Percentiles rank a stretch among this genome's conserved stretches.
Conservation (phyloP, 2,797 vertebrate species). For the Crocidura indochinensis region DNA sequence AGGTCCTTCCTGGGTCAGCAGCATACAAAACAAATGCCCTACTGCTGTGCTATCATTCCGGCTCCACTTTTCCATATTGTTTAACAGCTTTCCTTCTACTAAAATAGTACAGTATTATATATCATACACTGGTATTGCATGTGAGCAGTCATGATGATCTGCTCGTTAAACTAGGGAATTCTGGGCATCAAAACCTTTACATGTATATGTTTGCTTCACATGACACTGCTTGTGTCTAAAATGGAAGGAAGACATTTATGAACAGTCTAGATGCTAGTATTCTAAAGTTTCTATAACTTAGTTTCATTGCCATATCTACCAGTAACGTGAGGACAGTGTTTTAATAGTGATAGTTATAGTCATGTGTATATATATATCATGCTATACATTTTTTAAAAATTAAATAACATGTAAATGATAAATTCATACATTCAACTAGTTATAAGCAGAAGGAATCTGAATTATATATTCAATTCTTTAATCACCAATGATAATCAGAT, state of each 20-base stretch:
- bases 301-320: constrained; percentile 58
- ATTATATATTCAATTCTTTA: constrained; percentile 60
- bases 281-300: constrained; percentile 69
- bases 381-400: constrained; percentile 13
- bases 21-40: no score
- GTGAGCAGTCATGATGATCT: not conserved
- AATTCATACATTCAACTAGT: constrained; percentile 27
- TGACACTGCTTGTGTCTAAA: constrained; percentile 18
- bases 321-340: constrained; percentile 31
- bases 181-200: constrained; percentile 45
- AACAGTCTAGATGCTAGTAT: constrained; percentile 38
- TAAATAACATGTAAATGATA: constrained; percentile 39
- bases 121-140: constrained; percentile 18
- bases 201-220: constrained; percentile 44
- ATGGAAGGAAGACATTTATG: constrained; percentile 22
- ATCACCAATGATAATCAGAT: constrained; percentile 64
- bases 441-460: constrained; percentile 63
- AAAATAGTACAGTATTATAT: constrained; percentile 45
- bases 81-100: constrained; percentile 49
- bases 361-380: constrained; percentile 24
- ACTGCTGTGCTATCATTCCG: no score
- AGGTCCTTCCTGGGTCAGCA: no score
- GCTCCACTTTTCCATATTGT: not conserved
- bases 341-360: constrained; percentile 65
- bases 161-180: not conserved